phyloP scores from a whole-genome alignment of 2,888 invertebrate genomes.

The Drosophila histrio region DNA sequence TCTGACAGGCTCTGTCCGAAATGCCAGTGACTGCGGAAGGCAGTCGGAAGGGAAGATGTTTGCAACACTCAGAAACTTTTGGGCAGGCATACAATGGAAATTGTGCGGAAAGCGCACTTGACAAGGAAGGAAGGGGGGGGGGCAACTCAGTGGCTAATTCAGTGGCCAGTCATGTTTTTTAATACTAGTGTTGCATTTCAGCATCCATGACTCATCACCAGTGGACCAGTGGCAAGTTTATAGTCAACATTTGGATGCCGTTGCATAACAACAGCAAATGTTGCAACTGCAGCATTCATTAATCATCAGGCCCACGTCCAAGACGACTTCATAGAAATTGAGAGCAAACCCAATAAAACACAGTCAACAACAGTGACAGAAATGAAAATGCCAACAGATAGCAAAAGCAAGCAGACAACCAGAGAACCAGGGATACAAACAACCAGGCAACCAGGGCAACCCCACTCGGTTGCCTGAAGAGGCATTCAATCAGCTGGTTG shows the following conservation, averaged over 20 bases:
- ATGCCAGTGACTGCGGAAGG: no score
- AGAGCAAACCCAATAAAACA: slow-evolving; percentile 54
- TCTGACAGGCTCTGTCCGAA: slow-evolving; percentile 41
- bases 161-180: slow-evolving; percentile 38
- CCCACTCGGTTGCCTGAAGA: neutral
- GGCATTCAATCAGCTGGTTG: slow-evolving; percentile 23
- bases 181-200: slow-evolving; percentile 25
- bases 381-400: slow-evolving; percentile 44
- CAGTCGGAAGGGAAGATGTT: slow-evolving; percentile 38
- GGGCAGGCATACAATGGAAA: slow-evolving; percentile 50
- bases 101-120: slow-evolving; percentile 55
- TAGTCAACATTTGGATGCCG: slow-evolving; percentile 36
- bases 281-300: slow-evolving; percentile 50
- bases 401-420: neutral
- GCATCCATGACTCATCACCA: slow-evolving; percentile 53
- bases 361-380: slow-evolving; percentile 9
- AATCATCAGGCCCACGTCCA: slow-evolving; percentile 55
- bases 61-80: slow-evolving; percentile 49
- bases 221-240: slow-evolving; percentile 20
- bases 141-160: slow-evolving; percentile 13
- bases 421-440: no score
- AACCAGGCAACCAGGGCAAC: neutral
- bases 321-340: slow-evolving; percentile 26
- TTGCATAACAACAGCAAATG: slow-evolving; percentile 29
- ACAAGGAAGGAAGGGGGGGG: slow-evolving; percentile 13